Evolutionary conservation across 64 coral and sea anemone species (phyloP), one percentile per base, ranked within the genome.

Genomic region (Montipora capricornis): DNA sequence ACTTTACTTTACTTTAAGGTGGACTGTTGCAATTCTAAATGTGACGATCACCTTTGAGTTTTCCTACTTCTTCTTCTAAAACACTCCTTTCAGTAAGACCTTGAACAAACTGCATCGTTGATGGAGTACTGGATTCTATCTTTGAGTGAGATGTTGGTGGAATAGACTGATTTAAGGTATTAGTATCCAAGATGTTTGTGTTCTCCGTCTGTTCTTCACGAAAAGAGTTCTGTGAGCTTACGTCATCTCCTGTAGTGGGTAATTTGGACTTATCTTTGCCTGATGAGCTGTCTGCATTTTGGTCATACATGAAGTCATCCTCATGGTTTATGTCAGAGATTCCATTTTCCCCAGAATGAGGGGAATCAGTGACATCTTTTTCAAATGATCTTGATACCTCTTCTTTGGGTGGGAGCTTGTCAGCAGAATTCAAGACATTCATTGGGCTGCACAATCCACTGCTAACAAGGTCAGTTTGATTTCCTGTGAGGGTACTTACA

Each of bases 51-150:
- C 80, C 80, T 62, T 37, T 64, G 11, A 64, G 11, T 13, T 62
- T 82, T 64, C 26, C 24, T 82, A 22, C 13, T 37, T 44, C 80
- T 5, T 61, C 20, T 5, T 61, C 20, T 45, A 44, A 22, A 26
- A 3, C 16, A 58, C 11, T 19, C 76, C 50, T 52, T 78, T 16
- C 8, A 62, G 3, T 3, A 44, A 44, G 1, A 8, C 80, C 50
- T 61, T 19, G 8, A 29, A 82, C 80, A 5, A 82, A 15, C 20
- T 82, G 80, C 57, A 45, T 82, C 14, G 9, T 10, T 62, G 80
- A 15, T 44, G 80, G 80, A 15, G 80, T 16, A 64, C 53, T 62
- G 9, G 80, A 82, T 82, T 82, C 80, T 44, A 44, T 60, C 80
- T 82, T 82, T 82, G 57, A 19, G 6, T 16, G 15, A 48, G 76